Evolutionary conservation across 2,888 invertebrate species (phyloP), one percentile per base, ranked within the genome.

Genomic region (Torymus aiolomorphi): DNA sequence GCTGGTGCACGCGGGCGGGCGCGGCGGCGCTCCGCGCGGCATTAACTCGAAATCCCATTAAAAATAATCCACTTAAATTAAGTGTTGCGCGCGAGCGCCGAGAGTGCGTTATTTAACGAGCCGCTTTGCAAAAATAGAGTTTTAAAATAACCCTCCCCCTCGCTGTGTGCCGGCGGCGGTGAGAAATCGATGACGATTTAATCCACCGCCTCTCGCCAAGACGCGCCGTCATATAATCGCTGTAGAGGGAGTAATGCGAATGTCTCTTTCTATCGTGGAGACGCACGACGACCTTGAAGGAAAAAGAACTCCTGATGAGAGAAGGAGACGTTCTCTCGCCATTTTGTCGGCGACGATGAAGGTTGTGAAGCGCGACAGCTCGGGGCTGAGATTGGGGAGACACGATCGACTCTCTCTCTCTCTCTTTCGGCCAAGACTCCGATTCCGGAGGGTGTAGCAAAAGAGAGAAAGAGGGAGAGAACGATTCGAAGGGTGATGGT

Each of bases 331-430:
- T 82, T 74, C 57, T 20, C 11, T 31, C 88, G 89, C 89, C 90
- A 89, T 89, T 90, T 89, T 90, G 87, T 86, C 81, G 76, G 85
- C 76, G 76, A 57, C 69, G 76, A 76, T 62, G 82, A 79, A 78
- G 81, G 78, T 79, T 61, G 42, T 42, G 42, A 2, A 20, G 82
- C 31, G 42, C 42, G 42, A 42, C 42, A 42, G 42, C 42, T 42
- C 42, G 42, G 8, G 49, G 59, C 42, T 31, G 54, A 31, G 51
- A 18, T 3, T 31, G 31, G 8, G 8, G 8, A 42, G 42, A 8
- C 16, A 51, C 65, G 74, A 76, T 56, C 62, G n/a, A 69, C 54
- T 14, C 13, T 42, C 16, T 16, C n/a, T 31, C 31, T 31, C 2
- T 31, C 31, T 31, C 42, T 42, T 42, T 42, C 42, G 42, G 42